These are phyloP conservation scores for Pemphredon lugubris DNA, from an alignment of 2,888 invertebrate species.

Conservation along the genomic window DNA sequence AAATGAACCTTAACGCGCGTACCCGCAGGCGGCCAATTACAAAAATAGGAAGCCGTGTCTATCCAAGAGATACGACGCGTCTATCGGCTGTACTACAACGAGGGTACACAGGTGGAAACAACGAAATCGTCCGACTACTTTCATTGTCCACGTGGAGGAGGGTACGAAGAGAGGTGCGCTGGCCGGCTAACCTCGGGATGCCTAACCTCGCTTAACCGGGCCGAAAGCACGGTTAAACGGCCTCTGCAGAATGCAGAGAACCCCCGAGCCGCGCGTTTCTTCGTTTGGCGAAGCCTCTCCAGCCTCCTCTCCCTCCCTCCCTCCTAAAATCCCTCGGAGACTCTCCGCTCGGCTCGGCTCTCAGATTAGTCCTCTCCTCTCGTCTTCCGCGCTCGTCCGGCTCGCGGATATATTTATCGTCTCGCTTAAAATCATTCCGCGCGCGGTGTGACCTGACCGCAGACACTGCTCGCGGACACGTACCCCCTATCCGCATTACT, in stretches of 20 bases:
- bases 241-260: conserved; percentile 70
- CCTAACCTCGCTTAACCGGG: conserved; percentile 27
- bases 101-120: too few species aligned
- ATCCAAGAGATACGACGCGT: too few species aligned
- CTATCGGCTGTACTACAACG: too few species aligned
- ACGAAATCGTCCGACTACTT: conserved; percentile 30
- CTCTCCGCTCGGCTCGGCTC: conserved; percentile 4
- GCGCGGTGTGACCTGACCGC: conserved; percentile 36
- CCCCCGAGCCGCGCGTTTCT: conserved; percentile 42
- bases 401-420: conserved; percentile 65
- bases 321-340: conserved; percentile 15
- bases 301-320: conserved; percentile 9
- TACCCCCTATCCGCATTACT: too few species aligned
- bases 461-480: conserved; percentile 5
- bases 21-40: too few species aligned
- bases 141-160: conserved; percentile 37
- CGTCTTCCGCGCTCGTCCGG: conserved; percentile 25
- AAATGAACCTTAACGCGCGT: too few species aligned
- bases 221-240: conserved; percentile 63
- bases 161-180: conserved; percentile 26
- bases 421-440: conserved; percentile 62
- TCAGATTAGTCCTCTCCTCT: conserved; percentile 42
- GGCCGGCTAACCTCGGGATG: conserved; percentile 11
- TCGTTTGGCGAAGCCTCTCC: conserved; percentile 39
- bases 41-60: too few species aligned